Evolutionary conservation across 2,113 vertebrate species (phyloP).

Genomic region (Corydoras sp.): DNA sequence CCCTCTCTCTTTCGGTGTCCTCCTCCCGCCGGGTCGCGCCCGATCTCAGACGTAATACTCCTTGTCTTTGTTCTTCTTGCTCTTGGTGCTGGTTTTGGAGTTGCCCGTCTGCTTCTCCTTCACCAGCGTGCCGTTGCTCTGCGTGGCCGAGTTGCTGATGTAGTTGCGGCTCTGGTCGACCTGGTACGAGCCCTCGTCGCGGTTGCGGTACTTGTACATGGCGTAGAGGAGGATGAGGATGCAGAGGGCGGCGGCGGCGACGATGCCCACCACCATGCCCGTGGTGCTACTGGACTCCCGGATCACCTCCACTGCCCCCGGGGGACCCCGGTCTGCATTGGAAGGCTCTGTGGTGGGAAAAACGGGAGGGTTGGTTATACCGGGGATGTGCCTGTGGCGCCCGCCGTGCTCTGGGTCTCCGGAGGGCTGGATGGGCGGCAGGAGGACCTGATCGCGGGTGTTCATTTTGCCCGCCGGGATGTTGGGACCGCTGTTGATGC

Average conservation of each 20-base stretch:
- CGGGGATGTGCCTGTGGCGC: constrained; percentile 61
- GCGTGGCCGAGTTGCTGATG: constrained; percentile 88
- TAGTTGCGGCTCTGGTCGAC: constrained; percentile 92
- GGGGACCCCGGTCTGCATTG: constrained; percentile 75
- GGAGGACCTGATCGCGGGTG: constrained; percentile 79
- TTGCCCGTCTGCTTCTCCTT: constrained; percentile 79
- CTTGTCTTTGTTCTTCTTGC: constrained; percentile 94
- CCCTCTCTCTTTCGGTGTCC: constrained; percentile 21
- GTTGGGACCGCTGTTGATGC: constrained; percentile 54
- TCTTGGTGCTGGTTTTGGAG: constrained; percentile 82
- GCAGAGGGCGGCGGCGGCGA: constrained; percentile 87
- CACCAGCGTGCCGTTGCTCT: constrained; percentile 81
- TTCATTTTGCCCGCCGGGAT: constrained; percentile 87
- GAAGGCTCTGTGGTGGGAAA: constrained; percentile 87
- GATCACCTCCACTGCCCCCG: constrained; percentile 82
- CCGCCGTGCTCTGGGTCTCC: constrained; percentile 69
- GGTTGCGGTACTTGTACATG: constrained; percentile 96
- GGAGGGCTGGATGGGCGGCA: constrained; percentile 74
- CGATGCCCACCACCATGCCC: constrained; percentile 93
- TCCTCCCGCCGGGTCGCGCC: constrained; percentile 24
- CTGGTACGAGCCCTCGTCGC: constrained; percentile 91
- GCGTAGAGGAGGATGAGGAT: constrained; percentile 93
- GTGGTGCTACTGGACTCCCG: constrained; percentile 92
- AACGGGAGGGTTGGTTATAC: constrained; percentile 77
- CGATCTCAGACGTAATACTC: constrained; percentile 87